phyloP scores from a whole-genome alignment of 1,140 invertebrate species.

The Geopemphigus sp. region DNA sequence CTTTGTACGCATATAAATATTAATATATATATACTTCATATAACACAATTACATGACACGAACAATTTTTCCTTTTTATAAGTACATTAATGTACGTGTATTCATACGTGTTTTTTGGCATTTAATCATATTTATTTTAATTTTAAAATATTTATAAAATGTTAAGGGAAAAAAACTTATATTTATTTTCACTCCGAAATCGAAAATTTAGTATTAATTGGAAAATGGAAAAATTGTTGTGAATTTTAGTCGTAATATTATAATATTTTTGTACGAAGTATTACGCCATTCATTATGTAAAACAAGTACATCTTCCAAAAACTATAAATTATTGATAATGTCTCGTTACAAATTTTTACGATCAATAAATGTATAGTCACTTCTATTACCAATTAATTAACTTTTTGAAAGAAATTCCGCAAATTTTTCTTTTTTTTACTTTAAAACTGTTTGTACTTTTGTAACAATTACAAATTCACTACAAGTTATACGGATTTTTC shows the following conservation, averaged over 20 bases:
- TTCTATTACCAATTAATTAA: conserved; percentile 3
- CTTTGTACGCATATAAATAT: neutral
- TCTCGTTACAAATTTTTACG: neutral
- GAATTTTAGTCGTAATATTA: conserved; percentile 29
- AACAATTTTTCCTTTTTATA: conserved; percentile 25
- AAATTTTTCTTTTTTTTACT: conserved; percentile 13
- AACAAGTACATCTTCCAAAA: conserved; percentile 31
- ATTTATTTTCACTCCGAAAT: conserved; percentile 38
- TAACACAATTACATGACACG: neutral
- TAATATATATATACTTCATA: conserved; percentile 1
- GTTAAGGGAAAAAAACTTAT: conserved; percentile 43
- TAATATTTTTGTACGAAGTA: conserved; percentile 40
- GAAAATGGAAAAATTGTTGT: conserved; percentile 39
- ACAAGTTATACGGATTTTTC: conserved; percentile 18
- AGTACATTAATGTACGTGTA: conserved; percentile 15
- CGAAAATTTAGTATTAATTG: conserved; percentile 33
- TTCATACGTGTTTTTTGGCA: conserved; percentile 18
- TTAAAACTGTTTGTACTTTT: conserved; percentile 45
- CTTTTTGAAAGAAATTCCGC: neutral
- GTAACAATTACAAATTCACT: conserved; percentile 20
- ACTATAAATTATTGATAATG: conserved; percentile 35
- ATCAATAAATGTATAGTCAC: conserved; percentile 38
- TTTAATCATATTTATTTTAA: conserved; percentile 47
- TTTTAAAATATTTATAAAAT: conserved; percentile 48
- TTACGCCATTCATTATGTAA: neutral